These are phyloP conservation scores for Verasper variegatus DNA, from an alignment of 2,113 vertebrate species.

Conservation along the genomic window DNA sequence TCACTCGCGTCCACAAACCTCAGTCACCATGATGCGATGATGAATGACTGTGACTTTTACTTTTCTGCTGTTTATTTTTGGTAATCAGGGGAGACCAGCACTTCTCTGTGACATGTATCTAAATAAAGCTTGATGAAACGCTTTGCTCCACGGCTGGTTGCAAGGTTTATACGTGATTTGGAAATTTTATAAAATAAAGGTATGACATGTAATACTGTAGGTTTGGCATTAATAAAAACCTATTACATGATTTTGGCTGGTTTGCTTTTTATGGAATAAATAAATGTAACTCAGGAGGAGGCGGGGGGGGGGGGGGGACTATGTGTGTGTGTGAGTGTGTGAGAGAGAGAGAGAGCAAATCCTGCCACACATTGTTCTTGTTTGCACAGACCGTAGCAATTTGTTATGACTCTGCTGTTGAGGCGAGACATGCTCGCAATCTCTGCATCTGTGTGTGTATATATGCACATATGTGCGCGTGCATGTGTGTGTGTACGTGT, in stretches of 20 bases:
- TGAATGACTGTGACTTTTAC: constrained; percentile 60
- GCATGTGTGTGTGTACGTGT: neutral
- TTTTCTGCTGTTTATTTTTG: constrained; percentile 71
- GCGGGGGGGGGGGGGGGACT: neutral
- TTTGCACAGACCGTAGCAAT: constrained; percentile 81
- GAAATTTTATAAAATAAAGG: constrained; percentile 19
- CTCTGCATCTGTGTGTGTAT: constrained; percentile 52
- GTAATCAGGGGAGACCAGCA: constrained; percentile 62
- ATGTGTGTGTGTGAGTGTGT: constrained; percentile 10
- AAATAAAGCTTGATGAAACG: constrained; percentile 62
- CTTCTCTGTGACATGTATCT: constrained; percentile 46
- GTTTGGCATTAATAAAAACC: constrained; percentile 52
- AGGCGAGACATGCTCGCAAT: constrained; percentile 67
- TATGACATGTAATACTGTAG: constrained; percentile 42
- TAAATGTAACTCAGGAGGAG: constrained; percentile 47
- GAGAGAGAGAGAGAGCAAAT: constrained; percentile 60
- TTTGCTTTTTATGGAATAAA: constrained; percentile 46
- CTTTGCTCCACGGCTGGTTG: constrained; percentile 47
- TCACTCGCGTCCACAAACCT: constrained; percentile 38
- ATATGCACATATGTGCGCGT: neutral
- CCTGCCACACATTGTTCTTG: constrained; percentile 83
- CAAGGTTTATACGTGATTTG: constrained; percentile 48
- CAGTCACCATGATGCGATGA: constrained; percentile 68
- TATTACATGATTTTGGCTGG: constrained; percentile 39
- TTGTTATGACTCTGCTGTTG: constrained; percentile 68